Base-by-base conservation (phyloP, 2,888 invertebrate genomes). In the Leptinotarsa rubiginosa region DNA sequence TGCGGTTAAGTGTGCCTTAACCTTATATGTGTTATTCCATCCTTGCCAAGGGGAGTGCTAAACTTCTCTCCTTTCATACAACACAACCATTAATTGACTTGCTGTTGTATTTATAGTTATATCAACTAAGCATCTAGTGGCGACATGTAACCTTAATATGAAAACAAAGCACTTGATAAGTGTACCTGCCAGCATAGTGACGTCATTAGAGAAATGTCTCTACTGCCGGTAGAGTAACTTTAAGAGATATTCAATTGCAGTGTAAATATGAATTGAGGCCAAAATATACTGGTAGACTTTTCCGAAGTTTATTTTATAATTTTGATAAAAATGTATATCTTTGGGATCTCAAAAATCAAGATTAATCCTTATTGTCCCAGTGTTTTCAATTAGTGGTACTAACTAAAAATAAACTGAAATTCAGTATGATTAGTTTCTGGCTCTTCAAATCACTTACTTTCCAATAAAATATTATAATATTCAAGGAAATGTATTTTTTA, bases 61-160 rank as follows among this genome's bases (percentile, higher is more conserved):
- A 95, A 94, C 93, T 90, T 94, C 97, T 97, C 97, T 97, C 97
- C 97, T 97, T 96, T 96, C 94, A 95, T 96, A 96, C 95, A 93
- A 96, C 96, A 96, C 96, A 75, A 16, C 0, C 1, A 31, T 3
- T 2, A 2, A 4, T 1, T 2, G 10, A 10, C 12, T 4, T 1
- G 2, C 15, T 13, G 0, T 0, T 0, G 69, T 77, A 77, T 80
- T 69, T 76, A 52, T 76, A 77, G 15, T 20, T 5, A 75, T 5
- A 4, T 2, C 7, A 2, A 4, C 16, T 47, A 22, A 69, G 70
- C 31, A 20, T 71, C 47, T 49, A 47, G 65, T 64, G 49, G 73
- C 64, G 59, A 68, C 20, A 56, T 75, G 41, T 68, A 75, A 73
- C 16, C 41, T 65, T 16, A 7, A 56, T 12, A 10, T 20, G 0